These are phyloP conservation scores for Archegozetes longisetosus DNA, from an alignment of 1,140 invertebrate species.

Conservation along the genomic window DNA sequence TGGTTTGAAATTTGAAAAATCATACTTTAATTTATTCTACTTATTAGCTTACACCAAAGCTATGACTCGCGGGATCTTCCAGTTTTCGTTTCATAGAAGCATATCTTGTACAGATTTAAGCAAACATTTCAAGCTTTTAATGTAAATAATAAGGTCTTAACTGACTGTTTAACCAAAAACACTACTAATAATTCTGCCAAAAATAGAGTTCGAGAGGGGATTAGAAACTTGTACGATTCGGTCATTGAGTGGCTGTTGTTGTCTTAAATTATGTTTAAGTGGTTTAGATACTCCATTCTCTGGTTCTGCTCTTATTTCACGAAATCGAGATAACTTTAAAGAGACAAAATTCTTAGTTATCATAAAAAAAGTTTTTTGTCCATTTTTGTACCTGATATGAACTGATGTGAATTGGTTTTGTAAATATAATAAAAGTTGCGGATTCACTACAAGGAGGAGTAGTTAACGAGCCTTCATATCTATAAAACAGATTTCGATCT, in stretches of 20 bases:
- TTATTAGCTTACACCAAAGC: no score
- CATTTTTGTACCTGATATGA: conserved; percentile 46
- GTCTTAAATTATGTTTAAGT: not conserved
- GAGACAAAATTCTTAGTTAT: not conserved
- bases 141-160: no score
- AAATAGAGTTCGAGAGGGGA: no score
- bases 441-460: conserved; percentile 76
- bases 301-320: not conserved
- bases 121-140: no score
- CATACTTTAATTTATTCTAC: no score
- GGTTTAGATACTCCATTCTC: not conserved
- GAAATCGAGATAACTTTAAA: not conserved
- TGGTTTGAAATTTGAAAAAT: no score
- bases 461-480: conserved; percentile 71
- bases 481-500: conserved; percentile 42
- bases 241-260: not conserved
- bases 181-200: no score
- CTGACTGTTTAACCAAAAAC: no score
- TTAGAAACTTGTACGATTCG: not conserved
- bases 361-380: not conserved
- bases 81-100: not conserved
- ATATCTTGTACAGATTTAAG: no score
- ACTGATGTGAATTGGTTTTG: conserved; percentile 51
- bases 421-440: conserved; percentile 76
- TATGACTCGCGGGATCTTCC: not conserved